Conservation (phyloP, 2,888 invertebrate species). For the Amphipyra berbera region DNA sequence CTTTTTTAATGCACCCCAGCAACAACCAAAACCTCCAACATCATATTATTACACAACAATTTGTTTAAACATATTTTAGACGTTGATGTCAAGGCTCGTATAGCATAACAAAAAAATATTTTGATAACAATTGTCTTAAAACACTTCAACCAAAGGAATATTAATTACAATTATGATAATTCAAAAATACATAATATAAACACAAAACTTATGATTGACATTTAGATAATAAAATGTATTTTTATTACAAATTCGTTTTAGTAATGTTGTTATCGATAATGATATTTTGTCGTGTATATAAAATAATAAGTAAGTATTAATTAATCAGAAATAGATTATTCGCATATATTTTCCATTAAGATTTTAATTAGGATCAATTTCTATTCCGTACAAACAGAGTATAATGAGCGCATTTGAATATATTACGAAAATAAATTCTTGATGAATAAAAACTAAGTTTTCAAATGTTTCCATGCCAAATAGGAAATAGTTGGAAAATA, state of each 20-base stretch:
- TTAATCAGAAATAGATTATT: conserved; percentile 27
- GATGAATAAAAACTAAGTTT: neutral
- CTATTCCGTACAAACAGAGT: conserved; percentile 15
- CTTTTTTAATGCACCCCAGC: too few species aligned
- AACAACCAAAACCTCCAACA: too few species aligned
- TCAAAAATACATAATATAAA: conserved; percentile 16
- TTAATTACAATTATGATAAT: conserved; percentile 35
- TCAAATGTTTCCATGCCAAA: conserved; percentile 3
- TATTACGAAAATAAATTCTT: neutral
- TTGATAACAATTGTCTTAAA: too few species aligned
- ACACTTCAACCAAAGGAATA: conserved; percentile 7
- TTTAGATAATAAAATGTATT: conserved; percentile 22
- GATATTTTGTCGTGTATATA: conserved; percentile 16
- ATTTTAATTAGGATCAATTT: conserved; percentile 27
- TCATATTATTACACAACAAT: too few species aligned
- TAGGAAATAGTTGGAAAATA: neutral
- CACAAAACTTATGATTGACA: conserved; percentile 30
- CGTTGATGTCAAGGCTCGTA: too few species aligned
- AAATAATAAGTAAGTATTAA: conserved; percentile 12
- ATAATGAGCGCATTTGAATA: conserved; percentile 36
- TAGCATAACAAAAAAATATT: too few species aligned
- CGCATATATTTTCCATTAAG: conserved; percentile 18
- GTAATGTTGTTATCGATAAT: conserved; percentile 17
- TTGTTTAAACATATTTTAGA: too few species aligned
- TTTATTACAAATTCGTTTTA: conserved; percentile 19